Conservation (phyloP, 2,888 invertebrate genomes). For the Drosophila recens region DNA sequence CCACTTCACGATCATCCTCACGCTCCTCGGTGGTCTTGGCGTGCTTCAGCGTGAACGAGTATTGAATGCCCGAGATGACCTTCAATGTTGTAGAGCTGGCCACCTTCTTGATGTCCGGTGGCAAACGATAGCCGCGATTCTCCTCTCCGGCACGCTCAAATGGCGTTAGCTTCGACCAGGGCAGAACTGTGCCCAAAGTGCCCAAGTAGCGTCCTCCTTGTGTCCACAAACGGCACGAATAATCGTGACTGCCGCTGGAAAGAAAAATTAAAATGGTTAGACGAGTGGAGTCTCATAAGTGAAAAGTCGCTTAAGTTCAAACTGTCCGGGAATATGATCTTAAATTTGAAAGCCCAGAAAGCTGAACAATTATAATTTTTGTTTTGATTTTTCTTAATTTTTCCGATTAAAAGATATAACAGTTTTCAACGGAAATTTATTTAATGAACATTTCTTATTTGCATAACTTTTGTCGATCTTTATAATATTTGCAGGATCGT, state of each 20-base stretch:
- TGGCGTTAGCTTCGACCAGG: slow-evolving; percentile 87
- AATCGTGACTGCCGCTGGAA: slow-evolving; percentile 89
- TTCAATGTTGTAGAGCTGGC: slow-evolving; percentile 92
- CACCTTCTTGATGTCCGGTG: slow-evolving; percentile 90
- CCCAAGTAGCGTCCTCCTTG: slow-evolving; percentile 90
- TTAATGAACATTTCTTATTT: too few species aligned
- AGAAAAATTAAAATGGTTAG: neutral
- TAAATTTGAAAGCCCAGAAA: neutral
- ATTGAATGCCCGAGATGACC: slow-evolving; percentile 85
- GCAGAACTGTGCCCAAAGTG: slow-evolving; percentile 90
- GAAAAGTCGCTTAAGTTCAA: neutral
- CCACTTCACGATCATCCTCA: slow-evolving; percentile 55
- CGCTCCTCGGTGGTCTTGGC: slow-evolving; percentile 42
- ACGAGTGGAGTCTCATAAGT: neutral
- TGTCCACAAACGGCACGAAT: slow-evolving; percentile 91
- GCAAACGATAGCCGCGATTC: slow-evolving; percentile 86
- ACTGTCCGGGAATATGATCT: neutral
- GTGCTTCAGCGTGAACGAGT: slow-evolving; percentile 17
- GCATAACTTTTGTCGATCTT: too few species aligned
- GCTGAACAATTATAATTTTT: neutral
- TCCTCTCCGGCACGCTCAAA: slow-evolving; percentile 84
- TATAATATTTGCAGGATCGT: neutral
- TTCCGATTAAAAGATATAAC: too few species aligned
- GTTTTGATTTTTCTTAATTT: too few species aligned
- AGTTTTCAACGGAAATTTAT: too few species aligned